phyloP scores from a whole-genome alignment of 2,888 invertebrate genomes.

The Netelia melanura region DNA sequence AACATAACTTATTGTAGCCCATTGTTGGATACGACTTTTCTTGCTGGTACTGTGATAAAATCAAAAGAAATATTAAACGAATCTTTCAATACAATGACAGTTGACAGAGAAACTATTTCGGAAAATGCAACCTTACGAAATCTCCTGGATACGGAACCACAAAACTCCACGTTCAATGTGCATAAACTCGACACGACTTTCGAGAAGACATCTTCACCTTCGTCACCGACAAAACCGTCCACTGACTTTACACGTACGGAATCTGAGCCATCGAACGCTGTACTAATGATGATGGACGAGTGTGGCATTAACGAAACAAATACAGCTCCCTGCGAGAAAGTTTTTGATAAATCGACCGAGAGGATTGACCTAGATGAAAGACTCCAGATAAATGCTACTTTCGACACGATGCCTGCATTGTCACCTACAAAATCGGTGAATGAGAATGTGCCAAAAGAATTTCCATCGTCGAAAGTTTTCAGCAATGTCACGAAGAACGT shows the following conservation, averaged over 20 bases:
- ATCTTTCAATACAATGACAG: slow-evolving; percentile 29
- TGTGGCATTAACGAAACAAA: slow-evolving; percentile 2
- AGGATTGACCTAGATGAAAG: slow-evolving; percentile 49
- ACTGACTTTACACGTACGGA: background rate
- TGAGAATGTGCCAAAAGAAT: background rate
- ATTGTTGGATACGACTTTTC: slow-evolving; percentile 42
- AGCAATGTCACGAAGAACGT: slow-evolving; percentile 8
- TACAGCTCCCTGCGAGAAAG: slow-evolving; percentile 41
- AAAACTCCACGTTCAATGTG: too few species aligned
- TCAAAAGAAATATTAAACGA: slow-evolving; percentile 26
- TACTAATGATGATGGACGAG: background rate
- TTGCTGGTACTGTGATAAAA: slow-evolving; percentile 10
- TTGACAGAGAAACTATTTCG: slow-evolving; percentile 1
- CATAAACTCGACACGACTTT: slow-evolving; percentile 49
- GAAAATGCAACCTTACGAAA: slow-evolving; percentile 57
- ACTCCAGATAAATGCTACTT: slow-evolving; percentile 70
- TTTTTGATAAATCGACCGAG: background rate
- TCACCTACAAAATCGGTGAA: slow-evolving; percentile 2
- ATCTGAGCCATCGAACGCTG: background rate
- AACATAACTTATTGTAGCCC: slow-evolving; percentile 40
- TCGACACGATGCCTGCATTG: slow-evolving; percentile 50
- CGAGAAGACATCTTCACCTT: slow-evolving; percentile 15
- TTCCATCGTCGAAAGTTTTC: slow-evolving; percentile 16
- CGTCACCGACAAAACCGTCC: slow-evolving; percentile 10
- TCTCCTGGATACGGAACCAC: background rate